Conservation (phyloP, 1,140 invertebrate species). For the Dolichoris vasculosae region DNA sequence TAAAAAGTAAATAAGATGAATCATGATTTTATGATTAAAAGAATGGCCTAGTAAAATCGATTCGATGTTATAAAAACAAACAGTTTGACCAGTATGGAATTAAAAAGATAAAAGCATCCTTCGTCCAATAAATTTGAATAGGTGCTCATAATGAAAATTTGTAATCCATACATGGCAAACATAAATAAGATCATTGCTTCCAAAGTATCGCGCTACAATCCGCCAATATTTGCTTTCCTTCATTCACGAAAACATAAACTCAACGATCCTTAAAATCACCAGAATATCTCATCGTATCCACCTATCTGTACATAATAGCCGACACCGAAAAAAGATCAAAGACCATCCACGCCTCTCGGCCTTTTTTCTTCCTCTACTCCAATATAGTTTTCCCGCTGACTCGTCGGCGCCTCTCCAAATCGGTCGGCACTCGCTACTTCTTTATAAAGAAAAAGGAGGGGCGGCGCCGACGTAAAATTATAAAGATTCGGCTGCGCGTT, state of each 20-base stretch:
- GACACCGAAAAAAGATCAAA: conserved; percentile 39
- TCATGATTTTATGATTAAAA: not conserved
- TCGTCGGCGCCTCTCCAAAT: conserved; percentile 35
- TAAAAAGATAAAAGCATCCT: conserved; percentile 5
- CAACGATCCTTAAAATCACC: not conserved
- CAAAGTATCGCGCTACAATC: not conserved
- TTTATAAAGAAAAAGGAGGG: not conserved
- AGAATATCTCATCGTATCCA: conserved; percentile 3
- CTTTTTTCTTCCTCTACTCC: not conserved
- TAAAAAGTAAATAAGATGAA: not conserved
- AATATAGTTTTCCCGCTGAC: conserved; percentile 20
- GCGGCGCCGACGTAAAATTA: conserved; percentile 10
- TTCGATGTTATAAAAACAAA: not conserved
- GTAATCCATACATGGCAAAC: not conserved
- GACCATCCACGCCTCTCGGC: not conserved
- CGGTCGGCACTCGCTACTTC: not conserved
- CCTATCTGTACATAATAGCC: conserved; percentile 18
- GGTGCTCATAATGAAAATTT: not conserved
- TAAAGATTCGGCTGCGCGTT: not conserved
- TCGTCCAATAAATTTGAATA: not conserved
- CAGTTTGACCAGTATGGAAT: not conserved
- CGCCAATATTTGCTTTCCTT: conserved; percentile 32
- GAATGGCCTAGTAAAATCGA: not conserved
- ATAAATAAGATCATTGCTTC: conserved; percentile 28
- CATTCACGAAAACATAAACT: not conserved